These are phyloP conservation scores for Numenius phaeopus DNA, from an alignment of 2,797 vertebrate genomes.

Conservation along the genomic window DNA sequence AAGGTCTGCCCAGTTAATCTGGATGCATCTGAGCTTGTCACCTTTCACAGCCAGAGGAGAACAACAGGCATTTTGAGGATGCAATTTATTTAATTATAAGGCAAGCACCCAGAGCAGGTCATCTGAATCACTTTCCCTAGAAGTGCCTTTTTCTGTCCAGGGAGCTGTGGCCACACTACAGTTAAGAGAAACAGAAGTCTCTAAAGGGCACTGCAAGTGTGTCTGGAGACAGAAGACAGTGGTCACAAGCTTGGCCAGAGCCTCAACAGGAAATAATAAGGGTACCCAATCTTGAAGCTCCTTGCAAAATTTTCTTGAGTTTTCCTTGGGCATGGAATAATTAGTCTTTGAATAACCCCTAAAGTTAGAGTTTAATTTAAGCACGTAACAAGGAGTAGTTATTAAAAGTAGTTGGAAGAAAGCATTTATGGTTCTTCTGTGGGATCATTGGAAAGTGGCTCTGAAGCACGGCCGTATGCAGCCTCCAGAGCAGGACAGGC, in stretches of 20 bases:
- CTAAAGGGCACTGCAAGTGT: not conserved
- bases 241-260: not conserved
- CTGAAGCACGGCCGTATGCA: rapidly evolving
- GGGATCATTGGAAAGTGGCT: not conserved
- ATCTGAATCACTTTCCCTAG: not conserved
- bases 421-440: not conserved
- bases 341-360: not conserved
- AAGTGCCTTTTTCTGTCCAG: not conserved
- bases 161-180: not conserved
- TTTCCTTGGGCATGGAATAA: not conserved
- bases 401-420: not conserved
- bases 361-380: not conserved
- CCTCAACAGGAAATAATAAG: not conserved
- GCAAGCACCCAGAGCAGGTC: not conserved
- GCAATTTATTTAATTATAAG: not conserved
- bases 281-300: not conserved
- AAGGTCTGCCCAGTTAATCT: not conserved
- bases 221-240: not conserved
- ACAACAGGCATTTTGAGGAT: not conserved
- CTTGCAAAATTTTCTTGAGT: not conserved
- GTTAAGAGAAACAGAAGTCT: not conserved
- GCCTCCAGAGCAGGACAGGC: not conserved
- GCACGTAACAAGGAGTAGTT: not conserved
- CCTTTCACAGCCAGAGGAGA: not conserved
- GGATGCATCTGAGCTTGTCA: not conserved